A percentile compares a stretch with the other conserved stretches of the same genome.
phyloP scores from a whole-genome alignment of 2,797 vertebrate genomes.

The Lepilemur septentrionalis region DNA sequence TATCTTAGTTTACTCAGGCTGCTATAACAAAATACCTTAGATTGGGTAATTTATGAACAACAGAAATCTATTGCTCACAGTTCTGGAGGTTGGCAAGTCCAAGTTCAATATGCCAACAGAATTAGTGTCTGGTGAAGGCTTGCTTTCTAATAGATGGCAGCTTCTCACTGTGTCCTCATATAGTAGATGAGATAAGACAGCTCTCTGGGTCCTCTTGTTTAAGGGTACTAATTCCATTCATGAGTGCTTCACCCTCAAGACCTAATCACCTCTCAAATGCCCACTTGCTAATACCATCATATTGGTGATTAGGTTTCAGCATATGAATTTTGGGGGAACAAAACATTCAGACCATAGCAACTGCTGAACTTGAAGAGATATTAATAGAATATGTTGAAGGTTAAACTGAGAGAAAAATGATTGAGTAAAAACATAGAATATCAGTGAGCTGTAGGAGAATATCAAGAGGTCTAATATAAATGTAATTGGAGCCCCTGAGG shows the following conservation, averaged over 20 bases:
- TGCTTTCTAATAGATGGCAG: background rate
- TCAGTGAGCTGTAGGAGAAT: background rate
- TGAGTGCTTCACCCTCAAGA: background rate
- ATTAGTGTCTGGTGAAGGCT: background rate
- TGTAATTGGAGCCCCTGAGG: background rate
- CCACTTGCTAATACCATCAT: background rate
- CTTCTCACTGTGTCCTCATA: background rate
- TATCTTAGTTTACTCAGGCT: background rate
- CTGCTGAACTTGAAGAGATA: background rate
- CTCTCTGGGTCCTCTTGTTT: background rate
- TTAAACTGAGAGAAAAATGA: background rate
- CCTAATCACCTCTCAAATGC: background rate
- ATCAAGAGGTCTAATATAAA: background rate
- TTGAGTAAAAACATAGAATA: background rate
- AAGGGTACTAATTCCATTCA: background rate
- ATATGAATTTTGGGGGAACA: background rate
- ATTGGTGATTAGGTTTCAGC: background rate
- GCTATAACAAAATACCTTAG: background rate
- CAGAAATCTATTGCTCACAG: background rate
- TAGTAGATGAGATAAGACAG: background rate
- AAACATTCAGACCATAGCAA: background rate
- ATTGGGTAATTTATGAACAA: background rate
- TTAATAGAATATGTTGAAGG: background rate
- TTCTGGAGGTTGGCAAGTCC: background rate
- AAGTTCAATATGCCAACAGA: background rate